Evolutionary conservation across 2,888 invertebrate species (phyloP), one percentile per base, ranked within the genome.

Genomic region (Sylvicola cinctus): DNA sequence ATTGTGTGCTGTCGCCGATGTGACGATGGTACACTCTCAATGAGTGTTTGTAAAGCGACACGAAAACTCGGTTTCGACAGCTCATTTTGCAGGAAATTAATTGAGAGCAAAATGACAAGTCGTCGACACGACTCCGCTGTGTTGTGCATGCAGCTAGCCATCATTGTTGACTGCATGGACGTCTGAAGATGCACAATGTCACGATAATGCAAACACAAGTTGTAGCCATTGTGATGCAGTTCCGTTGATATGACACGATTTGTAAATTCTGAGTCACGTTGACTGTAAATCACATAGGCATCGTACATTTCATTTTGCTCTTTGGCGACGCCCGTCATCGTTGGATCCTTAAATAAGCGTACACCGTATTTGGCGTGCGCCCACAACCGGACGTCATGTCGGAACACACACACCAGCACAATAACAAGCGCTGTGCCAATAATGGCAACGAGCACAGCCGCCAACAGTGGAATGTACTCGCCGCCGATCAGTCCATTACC

Each of bases 211-310:
- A 76, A 60, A 49, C 74, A 75, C 39, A 87, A 61, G 40, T 60
- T 58, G 43, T 61, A 62, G 38, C 65, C 65, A 41, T 55, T 54
- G 48, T 74, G 75, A 55, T 84, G 83, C 40, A 85, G 55, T 49
- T 79, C 78, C 46, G 54, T 74, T 61, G 61, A 80, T 48, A 63
- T 74, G 55, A 62, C 74, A 56, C 59, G 70, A 53, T 55, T 75
- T 63, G 69, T 68, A 49, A 65, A 74, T 64, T 62, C 75, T 57
- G 64, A 79, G 66, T 85, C 84, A 44, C 76, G 69, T 44, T 73
- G 71, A 54, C 79, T 78, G 62, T 87, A 88, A 40, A 83, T 74
- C 51, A 88, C 70, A 61, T 87, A 88, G 38, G 83, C 84, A 54
- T 88, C 87, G 58, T 79, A 85, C 8, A 79, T 65, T 46, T 78